Conservation (phyloP, 2,113 vertebrate genomes). For the Oreocharis arfaki region DNA sequence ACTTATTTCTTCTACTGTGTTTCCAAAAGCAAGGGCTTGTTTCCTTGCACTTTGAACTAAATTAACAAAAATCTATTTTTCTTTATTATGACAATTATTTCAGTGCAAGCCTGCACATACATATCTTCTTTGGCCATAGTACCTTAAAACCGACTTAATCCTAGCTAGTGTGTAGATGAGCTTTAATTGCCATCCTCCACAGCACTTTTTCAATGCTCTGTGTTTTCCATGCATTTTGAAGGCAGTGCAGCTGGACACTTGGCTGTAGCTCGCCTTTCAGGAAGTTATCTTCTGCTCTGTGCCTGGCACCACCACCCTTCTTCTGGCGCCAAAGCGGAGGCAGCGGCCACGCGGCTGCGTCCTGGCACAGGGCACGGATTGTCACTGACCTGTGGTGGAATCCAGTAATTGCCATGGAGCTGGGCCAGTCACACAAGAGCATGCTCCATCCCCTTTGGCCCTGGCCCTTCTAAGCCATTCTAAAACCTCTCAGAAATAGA, state of each 20-base stretch:
- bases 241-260: slow-evolving; percentile 11
- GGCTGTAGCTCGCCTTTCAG: neutral
- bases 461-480: neutral
- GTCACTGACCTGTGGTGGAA: slow-evolving; percentile 28
- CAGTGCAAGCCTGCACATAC: accelerated
- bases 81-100: neutral
- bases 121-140: neutral
- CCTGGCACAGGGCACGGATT: slow-evolving; percentile 9
- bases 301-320: neutral
- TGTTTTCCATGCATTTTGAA: neutral
- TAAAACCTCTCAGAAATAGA: neutral
- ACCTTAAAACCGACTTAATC: neutral
- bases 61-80: neutral
- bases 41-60: neutral
- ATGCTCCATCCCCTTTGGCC: neutral
- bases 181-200: neutral
- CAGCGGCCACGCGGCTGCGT: accelerated
- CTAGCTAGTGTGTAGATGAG: neutral
- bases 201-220: neutral
- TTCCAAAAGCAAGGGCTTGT: neutral
- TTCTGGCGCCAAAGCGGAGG: neutral
- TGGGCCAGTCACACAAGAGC: neutral
- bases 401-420: neutral
- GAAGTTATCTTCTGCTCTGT: neutral
- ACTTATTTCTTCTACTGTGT: neutral